Evolutionary conservation across 2,888 invertebrate genomes (phyloP).

Genomic region (Timema podura): DNA sequence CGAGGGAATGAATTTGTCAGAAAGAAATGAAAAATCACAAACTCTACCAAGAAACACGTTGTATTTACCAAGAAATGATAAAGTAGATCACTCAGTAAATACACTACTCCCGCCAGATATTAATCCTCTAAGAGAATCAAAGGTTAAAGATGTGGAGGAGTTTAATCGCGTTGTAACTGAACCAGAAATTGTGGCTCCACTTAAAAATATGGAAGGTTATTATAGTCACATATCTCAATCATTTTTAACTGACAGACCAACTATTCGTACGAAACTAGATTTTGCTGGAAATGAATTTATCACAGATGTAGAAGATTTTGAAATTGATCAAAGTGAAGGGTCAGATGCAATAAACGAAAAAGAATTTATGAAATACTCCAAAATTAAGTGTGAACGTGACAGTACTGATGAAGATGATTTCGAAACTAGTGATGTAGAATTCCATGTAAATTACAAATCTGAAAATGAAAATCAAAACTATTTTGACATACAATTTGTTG

Average conservation of each 20-base stretch:
- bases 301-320: conserved; percentile 22
- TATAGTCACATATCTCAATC: conserved; percentile 15
- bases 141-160: conserved; percentile 31
- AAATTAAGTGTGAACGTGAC: background rate
- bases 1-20: conserved; percentile 17
- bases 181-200: conserved; percentile 3
- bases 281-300: conserved; percentile 23
- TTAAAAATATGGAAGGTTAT: conserved; percentile 16
- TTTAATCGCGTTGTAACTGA: background rate
- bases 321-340: conserved; percentile 23
- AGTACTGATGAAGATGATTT: conserved; percentile 25
- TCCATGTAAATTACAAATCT: background rate
- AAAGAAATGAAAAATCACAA: background rate
- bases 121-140: conserved; percentile 39
- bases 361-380: too few species aligned
- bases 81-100: conserved; percentile 26
- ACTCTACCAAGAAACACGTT: background rate
- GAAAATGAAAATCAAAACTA: background rate
- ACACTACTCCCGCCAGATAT: conserved; percentile 38
- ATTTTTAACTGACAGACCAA: background rate
- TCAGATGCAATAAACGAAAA: too few species aligned
- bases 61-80: conserved; percentile 30
- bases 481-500: conserved; percentile 22
- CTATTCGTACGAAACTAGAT: background rate
- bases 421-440: conserved; percentile 30